Conservation (phyloP, 2,113 vertebrate species). For the Bucco capensis region DNA sequence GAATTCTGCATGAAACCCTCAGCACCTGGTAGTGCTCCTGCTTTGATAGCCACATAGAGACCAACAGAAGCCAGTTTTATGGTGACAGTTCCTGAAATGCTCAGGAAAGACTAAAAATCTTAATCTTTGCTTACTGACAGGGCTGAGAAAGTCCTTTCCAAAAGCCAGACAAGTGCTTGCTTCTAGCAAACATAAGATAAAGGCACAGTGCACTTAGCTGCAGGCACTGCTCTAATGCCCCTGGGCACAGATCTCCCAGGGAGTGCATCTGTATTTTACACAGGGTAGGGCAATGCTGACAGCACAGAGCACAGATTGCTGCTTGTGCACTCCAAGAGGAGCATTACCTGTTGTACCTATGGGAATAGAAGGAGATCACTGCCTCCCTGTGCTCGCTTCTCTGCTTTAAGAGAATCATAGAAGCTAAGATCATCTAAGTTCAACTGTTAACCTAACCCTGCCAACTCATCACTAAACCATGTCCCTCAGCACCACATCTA, state of each 20-base stretch:
- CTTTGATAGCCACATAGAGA: not conserved
- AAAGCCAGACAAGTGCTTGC: not conserved
- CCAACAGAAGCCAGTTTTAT: rapidly evolving
- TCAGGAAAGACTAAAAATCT: not conserved
- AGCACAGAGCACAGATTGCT: not conserved
- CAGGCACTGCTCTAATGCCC: not conserved
- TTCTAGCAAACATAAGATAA: not conserved
- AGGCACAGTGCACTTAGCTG: not conserved
- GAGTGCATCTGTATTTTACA: not conserved
- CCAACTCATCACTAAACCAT: no score
- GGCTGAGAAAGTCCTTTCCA: not conserved
- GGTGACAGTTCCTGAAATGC: not conserved
- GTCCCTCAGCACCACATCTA: no score
- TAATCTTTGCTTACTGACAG: not conserved
- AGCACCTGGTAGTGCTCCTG: no score
- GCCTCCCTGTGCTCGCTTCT: not conserved
- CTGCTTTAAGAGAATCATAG: not conserved
- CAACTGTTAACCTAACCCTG: no score
- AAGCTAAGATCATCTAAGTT: no score
- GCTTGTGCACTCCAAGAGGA: not conserved
- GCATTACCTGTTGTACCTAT: not conserved
- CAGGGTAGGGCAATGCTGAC: not conserved
- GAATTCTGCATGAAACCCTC: not conserved
- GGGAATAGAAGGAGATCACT: not conserved
- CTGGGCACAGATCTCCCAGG: not conserved